phyloP scores from a whole-genome alignment of 2,888 invertebrate genomes.

The Acanthosepion esculentum region DNA sequence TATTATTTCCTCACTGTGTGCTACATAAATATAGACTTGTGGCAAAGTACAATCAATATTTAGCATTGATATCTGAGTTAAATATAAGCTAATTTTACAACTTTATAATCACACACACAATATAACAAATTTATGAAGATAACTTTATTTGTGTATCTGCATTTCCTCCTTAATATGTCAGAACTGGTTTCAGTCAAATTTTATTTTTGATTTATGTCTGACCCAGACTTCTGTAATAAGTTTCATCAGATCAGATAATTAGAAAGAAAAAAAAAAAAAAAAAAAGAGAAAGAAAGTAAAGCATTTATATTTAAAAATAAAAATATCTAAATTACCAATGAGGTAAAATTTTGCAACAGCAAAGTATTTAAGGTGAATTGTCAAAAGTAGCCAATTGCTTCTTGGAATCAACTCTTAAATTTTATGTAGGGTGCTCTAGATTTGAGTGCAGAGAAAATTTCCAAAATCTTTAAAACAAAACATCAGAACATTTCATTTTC shows the following conservation, averaged over 20 bases:
- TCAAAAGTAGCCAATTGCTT: too few species aligned
- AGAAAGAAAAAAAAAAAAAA: neutral
- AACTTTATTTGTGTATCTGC: neutral
- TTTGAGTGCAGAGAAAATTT: too few species aligned
- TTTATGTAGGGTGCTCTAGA: too few species aligned
- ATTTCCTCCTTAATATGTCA: neutral
- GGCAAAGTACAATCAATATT: neutral
- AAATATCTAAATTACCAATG: too few species aligned
- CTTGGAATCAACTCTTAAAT: too few species aligned
- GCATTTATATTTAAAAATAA: too few species aligned
- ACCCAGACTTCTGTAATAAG: neutral
- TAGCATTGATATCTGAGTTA: neutral
- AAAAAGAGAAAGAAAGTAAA: neutral
- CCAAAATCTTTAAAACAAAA: too few species aligned
- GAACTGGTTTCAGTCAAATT: neutral
- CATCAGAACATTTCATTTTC: too few species aligned
- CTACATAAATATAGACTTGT: neutral
- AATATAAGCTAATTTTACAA: conserved; percentile 16
- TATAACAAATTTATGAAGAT: conserved; percentile 1
- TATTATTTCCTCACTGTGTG: too few species aligned
- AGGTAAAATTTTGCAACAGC: too few species aligned
- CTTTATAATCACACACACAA: neutral
- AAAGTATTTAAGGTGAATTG: too few species aligned
- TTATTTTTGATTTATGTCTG: neutral
- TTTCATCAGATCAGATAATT: neutral